Evolutionary conservation across 2,888 invertebrate species (phyloP).

Genomic region (Dinocampus coccinellae): DNA sequence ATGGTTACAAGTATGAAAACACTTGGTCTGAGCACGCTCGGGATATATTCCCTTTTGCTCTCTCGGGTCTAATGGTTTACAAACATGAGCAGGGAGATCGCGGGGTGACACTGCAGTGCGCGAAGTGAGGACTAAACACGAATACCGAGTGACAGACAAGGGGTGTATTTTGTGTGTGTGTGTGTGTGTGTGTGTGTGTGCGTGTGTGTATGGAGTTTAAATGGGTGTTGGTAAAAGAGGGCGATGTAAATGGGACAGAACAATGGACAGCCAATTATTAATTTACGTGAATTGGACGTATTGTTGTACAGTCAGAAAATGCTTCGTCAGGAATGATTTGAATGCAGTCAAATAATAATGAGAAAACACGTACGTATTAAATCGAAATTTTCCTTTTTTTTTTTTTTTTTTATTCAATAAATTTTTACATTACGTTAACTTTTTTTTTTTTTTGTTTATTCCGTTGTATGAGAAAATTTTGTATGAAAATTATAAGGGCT

Average conservation of each 20-base stretch:
- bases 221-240: conserved; percentile 5
- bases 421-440: neutral
- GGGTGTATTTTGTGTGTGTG: neutral
- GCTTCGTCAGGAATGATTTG: conserved; percentile 8
- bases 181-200: no score
- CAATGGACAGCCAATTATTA: conserved; percentile 40
- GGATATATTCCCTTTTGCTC: conserved; percentile 29
- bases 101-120: conserved; percentile 27
- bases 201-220: conserved; percentile 1
- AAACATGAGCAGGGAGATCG: conserved; percentile 48
- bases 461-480: no score
- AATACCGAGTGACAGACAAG: conserved; percentile 11
- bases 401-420: neutral
- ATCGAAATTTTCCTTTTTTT: neutral
- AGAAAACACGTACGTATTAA: neutral
- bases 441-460: no score
- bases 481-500: no score
- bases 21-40: conserved; percentile 41
- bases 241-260: conserved; percentile 4
- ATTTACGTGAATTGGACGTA: conserved; percentile 36
- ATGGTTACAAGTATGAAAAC: conserved; percentile 16
- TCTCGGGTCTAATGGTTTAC: conserved; percentile 56
- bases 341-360: neutral
- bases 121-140: neutral
- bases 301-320: conserved; percentile 1